Conservation (phyloP, 30 jellyfish, hydroid and myxozoan species). For the Aurelia sp. region DNA sequence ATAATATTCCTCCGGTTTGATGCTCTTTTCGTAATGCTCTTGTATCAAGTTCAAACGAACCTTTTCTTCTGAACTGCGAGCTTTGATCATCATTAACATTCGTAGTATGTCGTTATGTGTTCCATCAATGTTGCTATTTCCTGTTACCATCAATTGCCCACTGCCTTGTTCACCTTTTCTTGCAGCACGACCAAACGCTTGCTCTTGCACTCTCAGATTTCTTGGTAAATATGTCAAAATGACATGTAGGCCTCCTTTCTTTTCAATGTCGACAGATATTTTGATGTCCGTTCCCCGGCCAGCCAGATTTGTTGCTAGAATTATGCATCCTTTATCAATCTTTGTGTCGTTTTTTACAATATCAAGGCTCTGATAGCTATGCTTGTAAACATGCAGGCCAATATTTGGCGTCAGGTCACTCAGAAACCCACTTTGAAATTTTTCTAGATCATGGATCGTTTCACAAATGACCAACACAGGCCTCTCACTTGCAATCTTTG, state of each 20-base stretch:
- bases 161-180: constrained; percentile 55
- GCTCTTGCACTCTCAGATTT: constrained; percentile 41
- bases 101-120: neutral
- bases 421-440: neutral
- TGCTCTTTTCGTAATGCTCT: neutral
- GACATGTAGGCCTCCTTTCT: constrained; percentile 68
- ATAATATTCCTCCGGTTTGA: constrained; percentile 11
- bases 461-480: constrained; percentile 53
- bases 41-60: neutral
- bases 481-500: neutral
- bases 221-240: constrained; percentile 47
- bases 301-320: constrained; percentile 71
- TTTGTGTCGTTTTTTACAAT: neutral
- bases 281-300: constrained; percentile 76
- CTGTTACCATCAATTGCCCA: constrained; percentile 9
- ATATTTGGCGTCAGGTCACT: neutral
- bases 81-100: neutral
- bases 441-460: constrained; percentile 1
- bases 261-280: neutral
- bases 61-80: constrained; percentile 19
- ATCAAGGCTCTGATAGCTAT: constrained; percentile 19
- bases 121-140: neutral
- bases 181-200: constrained; percentile 72
- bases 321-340: constrained; percentile 22
- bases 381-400: constrained; percentile 16